Percentiles rank a stretch among this genome's conserved stretches.
These are phyloP conservation scores for Hecatera dysodea DNA, from an alignment of 2,888 invertebrate genomes.

Conservation along the genomic window DNA sequence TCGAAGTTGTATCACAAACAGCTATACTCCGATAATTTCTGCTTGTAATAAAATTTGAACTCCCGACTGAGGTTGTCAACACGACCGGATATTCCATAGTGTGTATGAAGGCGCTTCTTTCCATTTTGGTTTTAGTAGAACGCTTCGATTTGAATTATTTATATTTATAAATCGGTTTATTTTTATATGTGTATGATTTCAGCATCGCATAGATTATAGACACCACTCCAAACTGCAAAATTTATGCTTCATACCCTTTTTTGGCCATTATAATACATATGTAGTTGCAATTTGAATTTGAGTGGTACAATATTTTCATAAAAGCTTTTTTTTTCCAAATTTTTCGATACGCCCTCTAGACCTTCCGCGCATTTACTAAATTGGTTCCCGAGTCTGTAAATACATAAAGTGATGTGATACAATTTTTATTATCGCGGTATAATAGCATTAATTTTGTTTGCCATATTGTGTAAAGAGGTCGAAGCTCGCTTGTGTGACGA, in stretches of 20 bases:
- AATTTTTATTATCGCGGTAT: slow-evolving; percentile 72
- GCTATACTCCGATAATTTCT: slow-evolving; percentile 42
- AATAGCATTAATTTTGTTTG: slow-evolving; percentile 84
- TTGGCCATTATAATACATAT: slow-evolving; percentile 77
- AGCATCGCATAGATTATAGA: slow-evolving; percentile 84
- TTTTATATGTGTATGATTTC: slow-evolving; percentile 85
- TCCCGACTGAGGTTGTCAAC: slow-evolving; percentile 61
- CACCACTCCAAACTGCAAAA: slow-evolving; percentile 81
- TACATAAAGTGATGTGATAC: slow-evolving; percentile 69
- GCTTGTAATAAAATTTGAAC: slow-evolving; percentile 52
- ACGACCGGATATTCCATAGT: slow-evolving; percentile 73
- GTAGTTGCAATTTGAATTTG: slow-evolving; percentile 79
- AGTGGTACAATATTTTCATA: slow-evolving; percentile 76
- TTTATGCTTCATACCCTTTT: slow-evolving; percentile 82
- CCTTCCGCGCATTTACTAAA: slow-evolving; percentile 86
- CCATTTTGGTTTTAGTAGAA: slow-evolving; percentile 83
- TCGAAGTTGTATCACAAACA: slow-evolving; percentile 63
- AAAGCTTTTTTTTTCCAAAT: slow-evolving; percentile 83
- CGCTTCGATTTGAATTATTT: slow-evolving; percentile 82
- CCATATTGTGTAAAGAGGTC: slow-evolving; percentile 66
- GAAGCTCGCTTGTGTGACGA: slow-evolving; percentile 80
- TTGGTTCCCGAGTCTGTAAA: slow-evolving; percentile 79
- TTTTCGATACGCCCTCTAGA: slow-evolving; percentile 80
- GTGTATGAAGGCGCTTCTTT: slow-evolving; percentile 80
- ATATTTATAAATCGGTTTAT: slow-evolving; percentile 77